Base-by-base conservation (phyloP, 2,797 vertebrate genomes). In the Rhinoraja longicauda region DNA sequence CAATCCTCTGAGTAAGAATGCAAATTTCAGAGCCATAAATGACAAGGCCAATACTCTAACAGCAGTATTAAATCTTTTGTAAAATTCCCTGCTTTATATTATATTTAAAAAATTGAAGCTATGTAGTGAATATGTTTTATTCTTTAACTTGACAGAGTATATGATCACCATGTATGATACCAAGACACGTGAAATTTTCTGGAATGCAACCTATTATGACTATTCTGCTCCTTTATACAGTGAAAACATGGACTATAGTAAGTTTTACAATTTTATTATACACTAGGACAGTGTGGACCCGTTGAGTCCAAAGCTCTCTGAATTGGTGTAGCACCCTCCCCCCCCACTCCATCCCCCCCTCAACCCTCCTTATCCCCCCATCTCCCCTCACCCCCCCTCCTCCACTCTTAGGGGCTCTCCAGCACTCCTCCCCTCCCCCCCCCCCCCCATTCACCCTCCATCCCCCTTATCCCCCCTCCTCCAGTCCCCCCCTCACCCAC, bases 131-230 rank as follows among this genome's bases (percentile, higher is more conserved):
- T 19, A 93, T 36, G n/a, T 77, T 75, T 8, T 93, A 93, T 57
- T 92, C 93, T 84, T 17, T 93, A 93, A 21, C 88, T 93, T 94
- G 94, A 57, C 95, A 99, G 99, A 99, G 94, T 99, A 99, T 2
- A 95, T 97, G 93, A 97, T 99, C 94, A 99, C 98, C 94, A 99
- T 99, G 98, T 98, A 98, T 0, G 98, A 99, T 95, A 99, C 98
- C 1, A 98, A 97, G 95, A 96, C 97, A 0, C 97, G 97, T 3
- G 97, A 98, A 94, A 96, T 99, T 94, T 97, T 96, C 93, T 99
- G 99, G 99, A 99, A 99, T 0, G 97, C 97, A 29, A 99, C 98
- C 0, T 99, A 98, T 95, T 97, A 97, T 0, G 98, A 98, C 94
- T 99, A 99, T 95, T 98, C 98, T 0, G 98, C 98, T 0, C 95